phyloP scores from a whole-genome alignment of 2,888 invertebrate species.

The Parelbella ahira region DNA sequence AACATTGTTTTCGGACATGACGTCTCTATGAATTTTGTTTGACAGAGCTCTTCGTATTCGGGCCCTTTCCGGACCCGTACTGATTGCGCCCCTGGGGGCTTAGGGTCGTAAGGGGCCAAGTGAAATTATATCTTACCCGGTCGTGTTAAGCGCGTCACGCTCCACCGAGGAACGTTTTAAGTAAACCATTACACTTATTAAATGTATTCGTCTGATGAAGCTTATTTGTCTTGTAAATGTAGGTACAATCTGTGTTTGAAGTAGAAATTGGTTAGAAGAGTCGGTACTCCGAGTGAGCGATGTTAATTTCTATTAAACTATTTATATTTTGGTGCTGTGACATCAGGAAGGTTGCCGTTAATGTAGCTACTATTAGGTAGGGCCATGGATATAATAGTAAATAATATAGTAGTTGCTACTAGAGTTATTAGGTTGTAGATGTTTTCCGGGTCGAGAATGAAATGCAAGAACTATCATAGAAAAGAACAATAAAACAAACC shows the following conservation, averaged over 20 bases:
- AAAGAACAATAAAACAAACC: too few species aligned
- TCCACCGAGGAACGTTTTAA: conserved; percentile 7
- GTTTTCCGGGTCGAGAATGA: too few species aligned
- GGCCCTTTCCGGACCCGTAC: conserved; percentile 34
- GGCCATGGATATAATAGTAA: too few species aligned
- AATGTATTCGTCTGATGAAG: conserved; percentile 19
- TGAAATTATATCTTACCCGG: conserved; percentile 39
- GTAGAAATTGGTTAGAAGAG: conserved; percentile 4
- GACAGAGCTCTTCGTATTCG: conserved; percentile 31
- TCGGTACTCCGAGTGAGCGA: too few species aligned
- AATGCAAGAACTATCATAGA: too few species aligned
- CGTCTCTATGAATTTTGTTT: conserved; percentile 38
- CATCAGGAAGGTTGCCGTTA: too few species aligned
- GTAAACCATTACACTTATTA: conserved; percentile 20
- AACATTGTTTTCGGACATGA: conserved; percentile 45
- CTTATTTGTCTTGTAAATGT: conserved; percentile 19
- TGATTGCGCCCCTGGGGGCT: conserved; percentile 32
- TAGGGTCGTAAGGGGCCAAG: conserved; percentile 29
- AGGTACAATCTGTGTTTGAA: conserved; percentile 4
- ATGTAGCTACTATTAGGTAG: too few species aligned
- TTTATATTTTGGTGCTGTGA: too few species aligned
- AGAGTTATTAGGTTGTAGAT: too few species aligned
- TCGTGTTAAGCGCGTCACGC: conserved; percentile 35
- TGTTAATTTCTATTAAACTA: too few species aligned
- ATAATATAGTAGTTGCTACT: too few species aligned